Evolutionary conservation across 1,140 invertebrate species (phyloP), one percentile per base, ranked within the genome.

Genomic region (Halyomorpha halys): DNA sequence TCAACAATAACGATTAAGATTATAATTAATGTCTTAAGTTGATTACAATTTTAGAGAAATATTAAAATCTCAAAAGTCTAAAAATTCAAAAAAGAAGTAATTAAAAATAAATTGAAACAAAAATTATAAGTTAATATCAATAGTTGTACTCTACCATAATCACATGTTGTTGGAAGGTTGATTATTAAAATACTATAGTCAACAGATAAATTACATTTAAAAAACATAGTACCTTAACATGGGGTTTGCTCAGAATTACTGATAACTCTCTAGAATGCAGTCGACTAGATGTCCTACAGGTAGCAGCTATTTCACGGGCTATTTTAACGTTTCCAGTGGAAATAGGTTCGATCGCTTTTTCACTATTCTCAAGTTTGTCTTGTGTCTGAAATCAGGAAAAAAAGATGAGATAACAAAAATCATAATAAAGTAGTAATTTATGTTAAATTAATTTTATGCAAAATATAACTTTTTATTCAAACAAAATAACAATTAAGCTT

Each of bases 231-330:
- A 70, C 70, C 64, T 83, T 75, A 66, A 81, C 70, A 73, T 81
- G 75, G n/a, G 77, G 74, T 63, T 72, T 74, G 61, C 69, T 70
- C 23, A 82, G 67, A 47, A 82, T 70, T 39, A 72, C 68, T 9
- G 72, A 68, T 60, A 82, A 70, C 71, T 82, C 80, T 65, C 76
- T 71, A 15, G 77, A 76, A 62, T 80, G 76, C 59, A 73, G 69
- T 66, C 72, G 74, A 67, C 71, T 72, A 1, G 73, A 74, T 63
- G 68, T 68, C 45, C 70, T 74, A 68, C 76, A 80, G n/a, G 73
- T 67, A 59, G 72, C 68, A 6, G 70, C 66, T 56, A 78, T 62
- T 61, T 77, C 76, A 21, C 70, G 70, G 14, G 73, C 64, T 9
- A 80, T 61, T 61, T 75, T 71, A 44, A 71, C 64, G 67, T 75